Percentiles rank a stretch among this genome's conserved stretches.
Evolutionary conservation across 2,797 vertebrate genomes (phyloP).

Genomic region (Spatula clypeata): DNA sequence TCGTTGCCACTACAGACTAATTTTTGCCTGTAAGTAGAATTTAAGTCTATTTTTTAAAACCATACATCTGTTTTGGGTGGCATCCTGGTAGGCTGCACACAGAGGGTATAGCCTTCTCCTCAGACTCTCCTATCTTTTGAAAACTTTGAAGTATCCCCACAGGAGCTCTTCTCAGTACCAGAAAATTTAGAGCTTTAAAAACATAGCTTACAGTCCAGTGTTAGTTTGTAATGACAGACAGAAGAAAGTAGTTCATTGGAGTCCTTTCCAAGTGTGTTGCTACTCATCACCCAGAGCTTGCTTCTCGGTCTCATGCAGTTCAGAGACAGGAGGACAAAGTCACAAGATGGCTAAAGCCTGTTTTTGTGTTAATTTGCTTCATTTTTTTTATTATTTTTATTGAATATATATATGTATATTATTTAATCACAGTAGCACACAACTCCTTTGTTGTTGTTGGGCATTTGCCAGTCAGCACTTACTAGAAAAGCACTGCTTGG

Average conservation of each 20-base stretch:
- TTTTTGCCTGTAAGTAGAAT: slow-evolving; percentile 48
- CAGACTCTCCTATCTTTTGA: slow-evolving; percentile 12
- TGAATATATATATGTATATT: not conserved
- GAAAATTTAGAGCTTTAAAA: slow-evolving; percentile 18
- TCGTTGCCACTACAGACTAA: slow-evolving; percentile 35
- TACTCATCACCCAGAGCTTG: not conserved
- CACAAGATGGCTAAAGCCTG: not conserved
- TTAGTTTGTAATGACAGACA: not conserved
- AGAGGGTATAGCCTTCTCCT: not conserved
- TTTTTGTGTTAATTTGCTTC: not conserved
- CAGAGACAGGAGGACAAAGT: not conserved
- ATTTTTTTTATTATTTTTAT: not conserved
- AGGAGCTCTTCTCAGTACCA: slow-evolving; percentile 9
- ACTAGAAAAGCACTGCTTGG: not conserved
- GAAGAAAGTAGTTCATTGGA: not conserved
- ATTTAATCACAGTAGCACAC: not conserved
- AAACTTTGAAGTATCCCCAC: slow-evolving; percentile 55
- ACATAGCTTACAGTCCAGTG: not conserved
- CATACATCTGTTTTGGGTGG: not conserved
- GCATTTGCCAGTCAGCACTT: not conserved
- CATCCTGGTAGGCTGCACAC: not conserved
- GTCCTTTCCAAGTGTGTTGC: not conserved
- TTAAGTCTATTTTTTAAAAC: slow-evolving; percentile 26
- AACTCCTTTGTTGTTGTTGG: not conserved
- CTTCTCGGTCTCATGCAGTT: not conserved